A percentile compares a stretch with the other conserved stretches of the same genome.
These are phyloP conservation scores for Machaerirhynchus nigripectus DNA, from an alignment of 2,113 vertebrate species.

Conservation along the genomic window DNA sequence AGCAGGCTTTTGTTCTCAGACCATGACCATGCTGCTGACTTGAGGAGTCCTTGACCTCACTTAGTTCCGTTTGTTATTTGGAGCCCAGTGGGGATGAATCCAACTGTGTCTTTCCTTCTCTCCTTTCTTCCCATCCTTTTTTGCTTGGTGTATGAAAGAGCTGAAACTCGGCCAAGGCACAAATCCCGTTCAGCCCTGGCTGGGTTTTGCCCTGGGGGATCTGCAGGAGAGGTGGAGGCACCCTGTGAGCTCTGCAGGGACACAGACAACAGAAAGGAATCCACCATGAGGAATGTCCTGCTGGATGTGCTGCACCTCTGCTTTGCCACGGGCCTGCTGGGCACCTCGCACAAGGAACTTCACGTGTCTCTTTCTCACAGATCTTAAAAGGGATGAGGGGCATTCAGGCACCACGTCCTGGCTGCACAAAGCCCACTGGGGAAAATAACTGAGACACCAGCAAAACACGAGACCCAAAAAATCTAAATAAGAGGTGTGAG, in stretches of 20 bases:
- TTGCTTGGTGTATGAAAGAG: background rate
- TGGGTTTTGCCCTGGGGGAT: background rate
- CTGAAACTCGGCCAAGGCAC: background rate
- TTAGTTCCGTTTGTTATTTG: background rate
- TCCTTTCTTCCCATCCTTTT: background rate
- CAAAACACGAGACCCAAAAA: background rate
- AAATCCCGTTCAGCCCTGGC: background rate
- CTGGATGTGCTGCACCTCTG: background rate
- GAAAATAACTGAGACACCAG: background rate
- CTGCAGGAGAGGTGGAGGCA: background rate
- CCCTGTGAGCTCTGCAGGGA: background rate
- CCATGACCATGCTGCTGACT: background rate
- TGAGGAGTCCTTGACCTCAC: background rate
- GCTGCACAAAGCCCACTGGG: background rate
- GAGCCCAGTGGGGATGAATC: background rate
- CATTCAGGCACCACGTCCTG: fast-evolving
- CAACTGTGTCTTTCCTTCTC: background rate
- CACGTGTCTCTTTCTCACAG: background rate
- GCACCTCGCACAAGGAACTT: background rate
- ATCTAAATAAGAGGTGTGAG: background rate
- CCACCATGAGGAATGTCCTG: background rate
- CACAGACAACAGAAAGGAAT: background rate
- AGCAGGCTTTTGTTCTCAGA: constrained; percentile 4
- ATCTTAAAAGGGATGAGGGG: background rate
- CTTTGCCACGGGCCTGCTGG: background rate